A percentile compares a stretch with the other conserved stretches of the same genome.
phyloP scores from a whole-genome alignment of 2,888 invertebrate species.

The Acanthosepion esculentum region DNA sequence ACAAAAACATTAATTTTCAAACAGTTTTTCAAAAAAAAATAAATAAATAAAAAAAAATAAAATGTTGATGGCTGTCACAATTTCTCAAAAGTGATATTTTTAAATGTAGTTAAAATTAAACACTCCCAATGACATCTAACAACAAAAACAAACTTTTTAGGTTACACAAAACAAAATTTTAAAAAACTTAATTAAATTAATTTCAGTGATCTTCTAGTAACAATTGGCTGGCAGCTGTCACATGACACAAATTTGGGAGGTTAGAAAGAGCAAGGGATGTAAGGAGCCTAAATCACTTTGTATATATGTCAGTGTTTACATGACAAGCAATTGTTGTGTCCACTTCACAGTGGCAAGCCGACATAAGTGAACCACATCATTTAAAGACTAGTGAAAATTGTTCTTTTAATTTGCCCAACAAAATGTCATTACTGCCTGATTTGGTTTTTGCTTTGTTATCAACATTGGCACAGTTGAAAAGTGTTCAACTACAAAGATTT shows the following conservation, averaged over 20 bases:
- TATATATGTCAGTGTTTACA: constrained; percentile 15
- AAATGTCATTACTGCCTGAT: constrained; percentile 16
- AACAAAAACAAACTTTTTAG: no score
- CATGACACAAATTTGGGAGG: background rate
- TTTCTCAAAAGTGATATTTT: no score
- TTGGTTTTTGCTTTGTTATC: background rate
- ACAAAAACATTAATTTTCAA: no score
- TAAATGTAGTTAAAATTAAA: no score
- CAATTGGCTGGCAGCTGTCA: background rate
- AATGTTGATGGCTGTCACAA: no score
- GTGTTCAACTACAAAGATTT: background rate
- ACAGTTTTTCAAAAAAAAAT: no score
- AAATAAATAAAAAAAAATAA: no score
- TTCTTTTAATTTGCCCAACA: background rate
- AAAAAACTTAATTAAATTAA: background rate
- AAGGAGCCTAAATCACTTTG: background rate
- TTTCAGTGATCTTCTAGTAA: background rate
- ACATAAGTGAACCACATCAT: background rate
- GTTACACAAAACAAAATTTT: no score
- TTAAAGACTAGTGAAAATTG: background rate
- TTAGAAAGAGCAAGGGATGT: background rate
- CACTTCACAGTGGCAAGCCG: background rate
- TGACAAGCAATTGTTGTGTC: constrained; percentile 33
- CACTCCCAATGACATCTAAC: no score
- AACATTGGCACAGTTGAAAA: background rate